A percentile compares a stretch with the other conserved stretches of the same genome.
These are phyloP conservation scores for Clarias pachynema DNA, from an alignment of 2,797 vertebrate species.

Conservation along the genomic window DNA sequence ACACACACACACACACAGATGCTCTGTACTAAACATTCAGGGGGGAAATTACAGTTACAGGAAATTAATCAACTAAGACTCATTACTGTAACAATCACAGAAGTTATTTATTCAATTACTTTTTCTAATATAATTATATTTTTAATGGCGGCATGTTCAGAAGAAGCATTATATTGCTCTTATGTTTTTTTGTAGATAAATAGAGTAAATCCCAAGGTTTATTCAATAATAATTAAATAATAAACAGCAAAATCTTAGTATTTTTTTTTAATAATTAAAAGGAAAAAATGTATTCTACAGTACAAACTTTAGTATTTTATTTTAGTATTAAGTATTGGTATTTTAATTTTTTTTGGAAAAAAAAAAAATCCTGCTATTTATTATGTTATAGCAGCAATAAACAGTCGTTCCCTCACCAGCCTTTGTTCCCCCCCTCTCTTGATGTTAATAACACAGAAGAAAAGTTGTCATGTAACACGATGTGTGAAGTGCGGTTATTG, in stretches of 20 bases:
- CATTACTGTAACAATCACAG: neutral
- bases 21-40: neutral
- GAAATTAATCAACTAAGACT: neutral
- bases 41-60: neutral
- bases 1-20: slow-evolving; percentile 14
- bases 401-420: neutral
- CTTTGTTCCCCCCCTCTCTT: neutral
- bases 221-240: too few species aligned
- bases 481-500: neutral
- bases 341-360: neutral
- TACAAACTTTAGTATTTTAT: too few species aligned
- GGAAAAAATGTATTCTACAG: too few species aligned
- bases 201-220: neutral
- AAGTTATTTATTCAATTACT: neutral
- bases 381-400: neutral
- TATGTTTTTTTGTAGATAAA: neutral
- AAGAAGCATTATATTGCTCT: neutral
- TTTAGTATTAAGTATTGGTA: too few species aligned
- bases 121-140: neutral
- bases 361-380: neutral
- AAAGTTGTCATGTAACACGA: neutral
- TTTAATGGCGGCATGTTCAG: neutral
- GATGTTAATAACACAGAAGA: neutral
- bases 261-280: too few species aligned
- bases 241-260: too few species aligned